These are phyloP conservation scores for Epicauta chinensis DNA, from an alignment of 1,140 invertebrate species.

Conservation along the genomic window DNA sequence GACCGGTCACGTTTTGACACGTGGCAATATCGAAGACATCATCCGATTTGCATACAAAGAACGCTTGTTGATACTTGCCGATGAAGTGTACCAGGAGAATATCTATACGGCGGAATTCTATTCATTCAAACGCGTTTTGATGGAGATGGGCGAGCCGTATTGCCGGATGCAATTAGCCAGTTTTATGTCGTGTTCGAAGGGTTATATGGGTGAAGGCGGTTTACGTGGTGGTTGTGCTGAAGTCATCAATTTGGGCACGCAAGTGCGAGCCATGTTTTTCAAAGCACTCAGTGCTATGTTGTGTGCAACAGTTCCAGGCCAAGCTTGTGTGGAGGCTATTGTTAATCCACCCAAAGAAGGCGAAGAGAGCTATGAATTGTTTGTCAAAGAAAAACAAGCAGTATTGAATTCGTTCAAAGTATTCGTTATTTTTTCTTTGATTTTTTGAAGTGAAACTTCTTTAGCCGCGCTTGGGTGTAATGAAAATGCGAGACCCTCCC, in stretches of 20 bases:
- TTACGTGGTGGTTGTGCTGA: slow-evolving; percentile 92
- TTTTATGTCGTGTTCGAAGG: slow-evolving; percentile 96
- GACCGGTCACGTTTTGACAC: slow-evolving; percentile 84
- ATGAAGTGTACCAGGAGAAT: slow-evolving; percentile 97
- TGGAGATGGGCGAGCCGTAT: slow-evolving; percentile 85
- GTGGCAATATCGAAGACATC: slow-evolving; percentile 85
- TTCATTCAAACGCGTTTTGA: slow-evolving; percentile 88
- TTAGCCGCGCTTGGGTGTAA: too few relatives aligned
- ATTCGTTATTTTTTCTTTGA: too few relatives aligned
- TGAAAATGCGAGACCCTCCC: too few relatives aligned
- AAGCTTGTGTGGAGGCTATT: slow-evolving; percentile 66
- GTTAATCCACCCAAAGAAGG: slow-evolving; percentile 75
- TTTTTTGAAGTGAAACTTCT: too few relatives aligned
- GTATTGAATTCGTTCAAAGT: slow-evolving; percentile 74
- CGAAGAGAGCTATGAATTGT: slow-evolving; percentile 77
- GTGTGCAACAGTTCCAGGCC: slow-evolving; percentile 87
- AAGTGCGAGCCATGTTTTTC: slow-evolving; percentile 77
- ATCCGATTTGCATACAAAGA: slow-evolving; percentile 89
- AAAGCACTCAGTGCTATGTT: slow-evolving; percentile 94
- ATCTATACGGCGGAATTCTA: slow-evolving; percentile 88
- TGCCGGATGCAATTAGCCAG: slow-evolving; percentile 84
- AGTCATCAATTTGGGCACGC: slow-evolving; percentile 78
- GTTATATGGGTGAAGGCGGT: slow-evolving; percentile 89
- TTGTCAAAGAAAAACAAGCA: slow-evolving; percentile 67
- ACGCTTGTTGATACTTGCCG: slow-evolving; percentile 84